phyloP scores from a whole-genome alignment of 2,113 vertebrate species.

The Apeltes quadracus region DNA sequence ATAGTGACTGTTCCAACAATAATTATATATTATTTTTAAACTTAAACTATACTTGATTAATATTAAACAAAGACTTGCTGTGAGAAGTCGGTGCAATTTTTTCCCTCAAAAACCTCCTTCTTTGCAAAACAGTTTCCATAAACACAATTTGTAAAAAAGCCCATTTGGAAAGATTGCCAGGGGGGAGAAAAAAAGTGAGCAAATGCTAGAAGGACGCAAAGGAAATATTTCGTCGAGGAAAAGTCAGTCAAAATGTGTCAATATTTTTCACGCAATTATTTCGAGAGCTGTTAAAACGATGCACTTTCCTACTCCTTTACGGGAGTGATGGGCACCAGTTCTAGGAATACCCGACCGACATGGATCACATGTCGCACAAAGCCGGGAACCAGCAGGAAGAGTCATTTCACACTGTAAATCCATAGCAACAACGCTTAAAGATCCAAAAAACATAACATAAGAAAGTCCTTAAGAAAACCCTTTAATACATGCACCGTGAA shows the following conservation, averaged over 20 bases:
- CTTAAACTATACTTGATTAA: slow-evolving; percentile 7
- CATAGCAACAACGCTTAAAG: background rate
- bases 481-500: background rate
- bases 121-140: slow-evolving; percentile 21
- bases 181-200: slow-evolving; percentile 22
- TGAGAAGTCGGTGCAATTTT: background rate
- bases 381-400: slow-evolving; percentile 16
- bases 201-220: slow-evolving; percentile 26
- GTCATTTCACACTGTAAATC: background rate
- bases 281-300: background rate
- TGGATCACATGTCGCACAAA: slow-evolving; percentile 11
- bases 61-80: background rate
- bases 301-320: background rate
- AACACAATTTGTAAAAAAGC: slow-evolving; percentile 32
- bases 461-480: background rate
- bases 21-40: background rate
- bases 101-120: background rate
- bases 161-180: slow-evolving; percentile 40
- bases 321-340: slow-evolving; percentile 28
- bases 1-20: no score
- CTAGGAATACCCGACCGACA: slow-evolving; percentile 40
- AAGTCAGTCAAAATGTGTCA: slow-evolving; percentile 14
- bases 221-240: slow-evolving; percentile 53
- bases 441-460: no score
- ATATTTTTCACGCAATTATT: background rate